Base-by-base conservation (phyloP, 2,797 vertebrate genomes). In the Streptopelia turtur region DNA sequence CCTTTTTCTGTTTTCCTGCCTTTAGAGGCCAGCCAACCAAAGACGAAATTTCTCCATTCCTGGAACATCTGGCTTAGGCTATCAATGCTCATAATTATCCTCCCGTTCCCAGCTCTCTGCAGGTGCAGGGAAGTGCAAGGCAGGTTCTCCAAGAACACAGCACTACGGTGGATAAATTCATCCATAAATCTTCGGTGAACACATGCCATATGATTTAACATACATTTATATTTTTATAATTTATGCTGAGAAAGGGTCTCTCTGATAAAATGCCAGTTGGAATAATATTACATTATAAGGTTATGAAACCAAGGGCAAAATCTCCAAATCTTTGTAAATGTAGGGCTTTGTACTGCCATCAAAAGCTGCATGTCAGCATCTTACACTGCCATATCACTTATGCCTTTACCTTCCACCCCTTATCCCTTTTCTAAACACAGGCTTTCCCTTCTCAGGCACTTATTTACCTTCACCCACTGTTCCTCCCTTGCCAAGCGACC, bases 1-100 rank as follows among this genome's bases (percentile, higher is more conserved):
- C 97, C 96, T 93, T 52, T 94, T 82, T 90, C 95, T 95, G 92
- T 89, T 96, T 96, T 89, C 79, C 84, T 96, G 94, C 83, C 95
- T 94, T 77, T 74, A 72, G 52, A 92, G 69, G 83, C 94, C 96
- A 96, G 92, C 90, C 93, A 92, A 10, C 37, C 61, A 72, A 71
- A 83, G 65, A 81, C 27, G 91, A 76, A 93, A 95, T 94, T 75
- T 91, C 93, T 95, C 77, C 90, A 27, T 65, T 90, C 79, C 94
- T 97, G 95, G 92, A 94, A 88, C 93, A 77, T 81, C 68, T 92
- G 92, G 74, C 61, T 89, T 27, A 69, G 72, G 41, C 70, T 95
- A 89, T 94, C 93, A 95, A 50, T 87, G 93, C 83, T 94, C 35
- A 5, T 69, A 81, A 90, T 93, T 78, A 91, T 95, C 87, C 84